Conservation (phyloP, 2,888 invertebrate genomes). For the Aricia artaxerxes region DNA sequence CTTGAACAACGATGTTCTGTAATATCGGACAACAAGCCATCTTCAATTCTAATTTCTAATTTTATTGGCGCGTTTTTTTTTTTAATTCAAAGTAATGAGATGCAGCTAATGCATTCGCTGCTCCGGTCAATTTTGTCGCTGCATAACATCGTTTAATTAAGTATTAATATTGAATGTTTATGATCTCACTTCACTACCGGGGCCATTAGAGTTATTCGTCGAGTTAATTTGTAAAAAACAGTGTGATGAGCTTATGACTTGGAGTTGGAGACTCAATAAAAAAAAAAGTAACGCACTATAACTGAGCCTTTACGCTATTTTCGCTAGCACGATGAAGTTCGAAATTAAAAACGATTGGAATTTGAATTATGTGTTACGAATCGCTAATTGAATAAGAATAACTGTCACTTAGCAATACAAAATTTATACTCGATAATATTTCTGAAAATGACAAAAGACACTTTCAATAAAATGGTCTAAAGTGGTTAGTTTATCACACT, state of each 20-base stretch:
- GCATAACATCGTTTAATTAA: constrained; percentile 70
- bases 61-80: neutral
- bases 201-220: constrained; percentile 46
- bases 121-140: constrained; percentile 32
- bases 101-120: neutral
- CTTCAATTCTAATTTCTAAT: neutral
- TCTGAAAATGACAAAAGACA: too few relatives aligned
- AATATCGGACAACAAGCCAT: neutral
- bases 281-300: neutral
- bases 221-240: constrained; percentile 22
- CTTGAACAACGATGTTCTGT: constrained; percentile 1
- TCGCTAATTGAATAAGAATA: too few relatives aligned
- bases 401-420: too few relatives aligned
- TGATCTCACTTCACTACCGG: constrained; percentile 77
- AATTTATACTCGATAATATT: too few relatives aligned
- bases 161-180: constrained; percentile 76
- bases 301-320: too few relatives aligned
- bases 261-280: neutral
- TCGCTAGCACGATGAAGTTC: too few relatives aligned
- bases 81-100: neutral
- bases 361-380: too few relatives aligned
- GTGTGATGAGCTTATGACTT: neutral
- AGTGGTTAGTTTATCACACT: neutral
- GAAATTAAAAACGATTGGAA: too few relatives aligned
- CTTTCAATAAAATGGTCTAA: neutral